Conservation (phyloP, 1,140 invertebrate species). For the Helicoverpa armigera region DNA sequence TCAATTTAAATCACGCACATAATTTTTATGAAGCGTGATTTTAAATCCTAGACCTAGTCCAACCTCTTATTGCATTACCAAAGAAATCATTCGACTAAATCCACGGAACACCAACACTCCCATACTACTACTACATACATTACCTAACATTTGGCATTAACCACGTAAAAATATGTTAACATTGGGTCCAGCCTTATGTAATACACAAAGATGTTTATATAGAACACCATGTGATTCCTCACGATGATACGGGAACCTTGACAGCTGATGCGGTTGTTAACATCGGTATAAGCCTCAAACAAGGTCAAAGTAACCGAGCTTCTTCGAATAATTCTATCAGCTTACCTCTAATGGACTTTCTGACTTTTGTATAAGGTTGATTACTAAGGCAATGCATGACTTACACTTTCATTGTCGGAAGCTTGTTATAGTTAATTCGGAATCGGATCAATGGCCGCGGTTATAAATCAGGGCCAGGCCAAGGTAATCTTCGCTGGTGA, state of each 20-base stretch:
- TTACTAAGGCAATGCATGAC: too few species aligned
- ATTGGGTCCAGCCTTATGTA: slow-evolving; percentile 20
- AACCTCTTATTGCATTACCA: background rate
- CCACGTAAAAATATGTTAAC: slow-evolving; percentile 9
- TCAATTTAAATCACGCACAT: background rate
- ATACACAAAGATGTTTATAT: background rate
- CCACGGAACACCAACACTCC: background rate
- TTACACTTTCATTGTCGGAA: background rate
- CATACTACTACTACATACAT: background rate
- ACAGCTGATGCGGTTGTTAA: slow-evolving; percentile 16
- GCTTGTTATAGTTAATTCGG: background rate
- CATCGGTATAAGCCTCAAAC: background rate
- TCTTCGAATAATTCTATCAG: too few species aligned
- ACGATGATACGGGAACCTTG: slow-evolving; percentile 18
- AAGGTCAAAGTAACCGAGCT: too few species aligned
- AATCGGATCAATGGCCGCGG: background rate
- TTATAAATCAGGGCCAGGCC: background rate
- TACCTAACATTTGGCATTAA: slow-evolving; percentile 12
- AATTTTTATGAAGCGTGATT: background rate
- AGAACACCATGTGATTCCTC: background rate
- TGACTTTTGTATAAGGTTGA: too few species aligned
- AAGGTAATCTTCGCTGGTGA: background rate
- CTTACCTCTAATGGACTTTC: too few species aligned
- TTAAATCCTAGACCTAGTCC: too few species aligned
- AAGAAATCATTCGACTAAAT: background rate